Evolutionary conservation across 2,797 vertebrate genomes (phyloP).

Genomic region (Crenuchus spilurus): DNA sequence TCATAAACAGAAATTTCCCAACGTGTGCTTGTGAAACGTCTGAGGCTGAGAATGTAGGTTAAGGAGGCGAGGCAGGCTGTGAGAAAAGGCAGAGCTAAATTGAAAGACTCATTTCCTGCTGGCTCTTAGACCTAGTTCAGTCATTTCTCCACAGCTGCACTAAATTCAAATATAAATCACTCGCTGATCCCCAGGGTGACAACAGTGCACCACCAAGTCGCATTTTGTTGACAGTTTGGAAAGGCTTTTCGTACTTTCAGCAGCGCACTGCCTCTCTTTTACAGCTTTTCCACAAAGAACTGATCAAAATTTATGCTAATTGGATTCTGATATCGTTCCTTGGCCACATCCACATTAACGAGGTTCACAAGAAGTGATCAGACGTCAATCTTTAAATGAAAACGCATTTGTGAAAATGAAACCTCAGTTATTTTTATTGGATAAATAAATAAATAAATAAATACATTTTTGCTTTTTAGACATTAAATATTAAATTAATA

Average conservation of each 20-base stretch:
- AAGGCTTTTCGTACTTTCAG: not conserved
- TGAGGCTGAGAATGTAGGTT: slow-evolving; percentile 59
- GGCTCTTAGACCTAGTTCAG: slow-evolving; percentile 22
- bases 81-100: slow-evolving; percentile 22
- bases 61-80: slow-evolving; percentile 51
- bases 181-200: not conserved
- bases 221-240: not conserved
- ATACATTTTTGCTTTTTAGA: too few relatives aligned
- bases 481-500: too few relatives aligned
- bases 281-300: not conserved
- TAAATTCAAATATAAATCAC: slow-evolving; percentile 12
- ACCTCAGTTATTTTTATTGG: too few relatives aligned
- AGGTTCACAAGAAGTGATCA: not conserved
- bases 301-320: not conserved
- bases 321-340: not conserved
- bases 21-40: slow-evolving; percentile 14
- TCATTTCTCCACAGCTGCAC: not conserved
- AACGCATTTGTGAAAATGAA: not conserved
- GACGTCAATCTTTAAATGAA: not conserved
- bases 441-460: too few relatives aligned
- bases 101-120: slow-evolving; percentile 34
- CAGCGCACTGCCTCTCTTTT: not conserved
- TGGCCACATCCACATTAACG: not conserved
- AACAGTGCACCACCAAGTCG: not conserved
- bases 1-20: not conserved